Conservation (phyloP, 2,888 invertebrate genomes). For the Microplitis manilae region DNA sequence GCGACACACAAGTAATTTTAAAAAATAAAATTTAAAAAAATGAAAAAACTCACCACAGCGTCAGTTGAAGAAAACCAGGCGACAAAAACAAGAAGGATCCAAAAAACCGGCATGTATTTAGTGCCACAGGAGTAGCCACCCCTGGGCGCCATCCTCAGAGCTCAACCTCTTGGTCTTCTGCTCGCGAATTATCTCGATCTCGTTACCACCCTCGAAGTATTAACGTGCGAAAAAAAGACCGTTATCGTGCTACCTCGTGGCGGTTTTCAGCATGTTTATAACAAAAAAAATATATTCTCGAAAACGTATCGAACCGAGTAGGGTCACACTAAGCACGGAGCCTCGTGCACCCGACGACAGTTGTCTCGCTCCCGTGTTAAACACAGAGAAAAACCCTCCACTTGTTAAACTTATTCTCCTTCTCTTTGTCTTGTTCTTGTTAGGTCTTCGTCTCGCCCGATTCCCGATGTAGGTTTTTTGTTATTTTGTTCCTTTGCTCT, state of each 20-base stretch:
- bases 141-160: conserved; percentile 55
- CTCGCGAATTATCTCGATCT: neutral
- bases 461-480: neutral
- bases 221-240: neutral
- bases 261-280: conserved; percentile 3
- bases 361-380: conserved; percentile 27
- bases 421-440: conserved; percentile 23
- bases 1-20: neutral
- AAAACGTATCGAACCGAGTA: conserved; percentile 3
- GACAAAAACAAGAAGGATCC: conserved; percentile 54
- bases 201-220: neutral
- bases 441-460: conserved; percentile 21
- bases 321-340: neutral
- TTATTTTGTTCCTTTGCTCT: conserved; percentile 14
- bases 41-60: conserved; percentile 60
- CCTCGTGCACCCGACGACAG: conserved; percentile 24
- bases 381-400: conserved; percentile 26
- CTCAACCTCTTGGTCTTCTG: conserved; percentile 37
- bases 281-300: neutral
- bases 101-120: conserved; percentile 42
- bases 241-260: neutral
- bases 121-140: conserved; percentile 52
- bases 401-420: conserved; percentile 25
- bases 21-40: neutral
- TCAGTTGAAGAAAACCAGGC: conserved; percentile 53